Evolutionary conservation across 2,113 vertebrate species (phyloP).

Genomic region (Geothlypis trichas): DNA sequence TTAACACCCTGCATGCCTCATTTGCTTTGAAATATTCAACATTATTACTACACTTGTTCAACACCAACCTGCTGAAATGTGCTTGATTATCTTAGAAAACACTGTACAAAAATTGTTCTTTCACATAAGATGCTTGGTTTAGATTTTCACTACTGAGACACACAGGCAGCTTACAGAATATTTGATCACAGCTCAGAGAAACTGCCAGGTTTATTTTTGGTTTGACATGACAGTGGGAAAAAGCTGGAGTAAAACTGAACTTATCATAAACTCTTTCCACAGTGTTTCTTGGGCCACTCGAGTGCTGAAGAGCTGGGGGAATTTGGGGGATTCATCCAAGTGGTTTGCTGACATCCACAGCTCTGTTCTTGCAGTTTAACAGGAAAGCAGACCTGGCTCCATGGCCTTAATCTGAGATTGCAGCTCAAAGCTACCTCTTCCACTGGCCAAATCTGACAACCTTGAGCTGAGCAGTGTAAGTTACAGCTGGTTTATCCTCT

Average conservation of each 20-base stretch:
- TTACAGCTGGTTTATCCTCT: background rate
- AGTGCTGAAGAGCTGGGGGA: background rate
- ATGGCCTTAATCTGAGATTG: conserved; percentile 10
- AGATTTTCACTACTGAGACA: background rate
- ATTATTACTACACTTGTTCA: background rate
- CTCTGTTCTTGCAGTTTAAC: background rate
- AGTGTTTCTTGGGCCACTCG: background rate
- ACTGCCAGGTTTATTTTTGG: background rate
- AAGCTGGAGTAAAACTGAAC: background rate
- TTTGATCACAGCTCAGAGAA: conserved; percentile 8
- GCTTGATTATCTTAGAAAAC: background rate
- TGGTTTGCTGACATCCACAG: background rate
- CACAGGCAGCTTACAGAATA: background rate
- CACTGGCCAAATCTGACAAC: background rate
- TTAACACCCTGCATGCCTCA: background rate
- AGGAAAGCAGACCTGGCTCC: background rate
- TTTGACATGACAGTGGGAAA: background rate
- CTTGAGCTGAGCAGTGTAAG: background rate
- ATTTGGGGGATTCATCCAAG: background rate
- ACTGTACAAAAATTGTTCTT: background rate
- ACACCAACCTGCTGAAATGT: background rate
- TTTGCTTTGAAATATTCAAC: background rate
- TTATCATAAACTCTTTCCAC: background rate
- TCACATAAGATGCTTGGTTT: background rate
- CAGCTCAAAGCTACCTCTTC: conserved; percentile 40